These are phyloP conservation scores for Phaetusa simplex DNA, from an alignment of 2,113 vertebrate species.

Conservation along the genomic window DNA sequence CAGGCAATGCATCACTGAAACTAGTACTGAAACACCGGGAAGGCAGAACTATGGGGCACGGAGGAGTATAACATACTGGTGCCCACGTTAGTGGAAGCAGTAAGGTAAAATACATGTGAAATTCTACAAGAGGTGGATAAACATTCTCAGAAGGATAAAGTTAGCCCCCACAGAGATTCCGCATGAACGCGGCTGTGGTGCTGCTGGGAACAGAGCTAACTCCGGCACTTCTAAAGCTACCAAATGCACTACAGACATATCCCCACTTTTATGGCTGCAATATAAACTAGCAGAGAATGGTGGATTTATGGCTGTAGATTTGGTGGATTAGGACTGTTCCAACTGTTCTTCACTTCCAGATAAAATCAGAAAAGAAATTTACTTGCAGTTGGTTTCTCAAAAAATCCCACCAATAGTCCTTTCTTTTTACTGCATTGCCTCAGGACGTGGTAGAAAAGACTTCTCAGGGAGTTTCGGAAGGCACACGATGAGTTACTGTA, in stretches of 20 bases:
- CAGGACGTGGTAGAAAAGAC: background rate
- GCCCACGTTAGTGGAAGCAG: background rate
- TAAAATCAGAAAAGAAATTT: slow-evolving; percentile 11
- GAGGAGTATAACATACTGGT: background rate
- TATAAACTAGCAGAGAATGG: background rate
- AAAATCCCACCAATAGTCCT: background rate
- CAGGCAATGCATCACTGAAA: background rate
- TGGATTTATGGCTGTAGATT: background rate
- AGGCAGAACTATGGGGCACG: background rate
- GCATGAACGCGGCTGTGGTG: background rate
- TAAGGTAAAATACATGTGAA: background rate
- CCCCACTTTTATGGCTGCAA: background rate
- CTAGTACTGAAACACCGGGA: background rate
- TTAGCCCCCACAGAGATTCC: background rate
- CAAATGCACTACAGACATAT: background rate
- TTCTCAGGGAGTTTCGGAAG: background rate
- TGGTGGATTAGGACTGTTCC: background rate
- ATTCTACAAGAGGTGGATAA: background rate
- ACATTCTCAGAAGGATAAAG: background rate
- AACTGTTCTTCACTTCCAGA: background rate
- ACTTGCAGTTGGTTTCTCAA: background rate
- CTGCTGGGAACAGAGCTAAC: background rate
- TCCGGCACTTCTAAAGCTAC: background rate
- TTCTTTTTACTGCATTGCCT: background rate
- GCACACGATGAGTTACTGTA: background rate